Conservation (phyloP, 2,888 invertebrate genomes). For the Aleiodes alternator region DNA sequence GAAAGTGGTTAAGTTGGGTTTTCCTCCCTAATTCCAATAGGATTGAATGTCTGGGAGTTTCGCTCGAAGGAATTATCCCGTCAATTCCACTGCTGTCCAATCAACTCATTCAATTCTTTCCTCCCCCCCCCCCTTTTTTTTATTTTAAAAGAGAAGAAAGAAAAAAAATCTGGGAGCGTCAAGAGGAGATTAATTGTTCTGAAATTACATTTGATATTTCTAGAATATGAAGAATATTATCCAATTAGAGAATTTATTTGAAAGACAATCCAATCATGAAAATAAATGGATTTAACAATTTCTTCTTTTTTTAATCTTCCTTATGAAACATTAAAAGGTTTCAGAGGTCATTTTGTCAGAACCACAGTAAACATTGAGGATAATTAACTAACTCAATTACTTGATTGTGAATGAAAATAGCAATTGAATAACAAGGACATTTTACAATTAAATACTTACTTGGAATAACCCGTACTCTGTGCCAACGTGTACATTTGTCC, state of each 20-base stretch:
- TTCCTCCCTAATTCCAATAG: slow-evolving; percentile 5
- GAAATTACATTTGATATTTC: no score
- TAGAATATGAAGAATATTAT: no score
- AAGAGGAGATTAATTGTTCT: no score
- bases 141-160: no score
- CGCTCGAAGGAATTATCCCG: no score
- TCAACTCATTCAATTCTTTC: background rate
- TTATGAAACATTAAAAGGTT: slow-evolving; percentile 26
- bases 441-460: slow-evolving; percentile 63
- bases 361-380: background rate
- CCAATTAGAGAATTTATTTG: background rate
- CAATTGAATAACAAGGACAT: background rate
- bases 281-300: slow-evolving; percentile 8
- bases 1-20: slow-evolving; percentile 24
- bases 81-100: no score
- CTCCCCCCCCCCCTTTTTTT: no score
- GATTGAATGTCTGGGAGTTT: no score
- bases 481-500: slow-evolving; percentile 72
- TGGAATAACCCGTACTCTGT: slow-evolving; percentile 73
- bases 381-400: no score
- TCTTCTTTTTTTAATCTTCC: background rate
- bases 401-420: background rate
- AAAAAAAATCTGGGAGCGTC: no score
- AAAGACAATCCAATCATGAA: slow-evolving; percentile 8
- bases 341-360: slow-evolving; percentile 12